phyloP scores from a whole-genome alignment of 2,888 invertebrate genomes.

The Philopedon plagiatum region DNA sequence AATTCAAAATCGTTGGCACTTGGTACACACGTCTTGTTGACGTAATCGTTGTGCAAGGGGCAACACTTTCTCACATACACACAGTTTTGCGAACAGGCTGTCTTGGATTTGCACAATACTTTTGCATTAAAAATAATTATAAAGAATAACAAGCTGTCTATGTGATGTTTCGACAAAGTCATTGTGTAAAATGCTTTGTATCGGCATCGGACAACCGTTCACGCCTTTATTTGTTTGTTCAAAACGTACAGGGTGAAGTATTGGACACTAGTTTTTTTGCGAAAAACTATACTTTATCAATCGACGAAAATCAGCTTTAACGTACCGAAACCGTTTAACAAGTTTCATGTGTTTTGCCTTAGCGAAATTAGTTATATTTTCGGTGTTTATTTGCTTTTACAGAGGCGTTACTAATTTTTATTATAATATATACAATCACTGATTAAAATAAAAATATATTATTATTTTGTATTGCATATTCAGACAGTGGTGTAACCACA shows the following conservation, averaged over 20 bases:
- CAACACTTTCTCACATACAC: conserved; percentile 53
- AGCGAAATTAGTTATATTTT: conserved; percentile 3
- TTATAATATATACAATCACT: not conserved
- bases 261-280: conserved; percentile 11
- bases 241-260: conserved; percentile 33
- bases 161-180: conserved; percentile 35
- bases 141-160: conserved; percentile 8
- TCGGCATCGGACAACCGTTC: conserved; percentile 12
- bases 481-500: no score
- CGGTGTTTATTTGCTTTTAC: not conserved
- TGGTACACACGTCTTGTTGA: conserved; percentile 49
- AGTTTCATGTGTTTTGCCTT: conserved; percentile 3
- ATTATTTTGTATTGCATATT: no score
- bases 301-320: not conserved
- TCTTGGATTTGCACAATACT: conserved; percentile 6
- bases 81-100: not conserved
- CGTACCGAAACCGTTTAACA: not conserved
- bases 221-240: conserved; percentile 38
- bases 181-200: conserved; percentile 31
- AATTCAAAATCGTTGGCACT: conserved; percentile 26
- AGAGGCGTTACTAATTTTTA: conserved; percentile 1
- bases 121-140: conserved; percentile 18
- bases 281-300: not conserved
- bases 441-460: no score
- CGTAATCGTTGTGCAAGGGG: conserved; percentile 40